A percentile compares a stretch with the other conserved stretches of the same genome.
Evolutionary conservation across 1,140 invertebrate species (phyloP).

Genomic region (Drosophila ficusphila): DNA sequence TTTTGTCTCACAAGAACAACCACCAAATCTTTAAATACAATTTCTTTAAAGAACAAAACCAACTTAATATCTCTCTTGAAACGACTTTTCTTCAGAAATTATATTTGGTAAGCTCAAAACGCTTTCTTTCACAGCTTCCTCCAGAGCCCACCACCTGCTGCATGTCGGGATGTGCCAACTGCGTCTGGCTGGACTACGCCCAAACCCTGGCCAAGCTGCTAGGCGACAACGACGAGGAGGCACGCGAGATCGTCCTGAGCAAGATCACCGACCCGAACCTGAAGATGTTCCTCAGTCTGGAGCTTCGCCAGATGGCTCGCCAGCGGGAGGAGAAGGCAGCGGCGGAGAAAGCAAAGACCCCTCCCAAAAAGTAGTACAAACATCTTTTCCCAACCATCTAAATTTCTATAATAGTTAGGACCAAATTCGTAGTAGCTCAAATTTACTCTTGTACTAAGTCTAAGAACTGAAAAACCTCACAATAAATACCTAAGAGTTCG

Average conservation of each 20-base stretch:
- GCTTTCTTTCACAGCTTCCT: constrained; percentile 80
- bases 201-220: constrained; percentile 90
- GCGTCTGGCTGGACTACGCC: constrained; percentile 97
- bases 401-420: constrained; percentile 24
- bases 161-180: constrained; percentile 96
- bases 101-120: too few relatives aligned
- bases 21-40: too few relatives aligned
- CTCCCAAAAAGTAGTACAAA: constrained; percentile 34
- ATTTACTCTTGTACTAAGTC: constrained; percentile 25
- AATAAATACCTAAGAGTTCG: constrained; percentile 29
- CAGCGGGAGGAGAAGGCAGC: constrained; percentile 28
- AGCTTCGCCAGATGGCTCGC: constrained; percentile 86
- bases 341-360: constrained; percentile 17
- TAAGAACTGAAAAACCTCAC: constrained; percentile 53
- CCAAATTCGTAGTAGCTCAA: constrained; percentile 44
- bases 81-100: too few relatives aligned
- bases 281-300: constrained; percentile 91
- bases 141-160: constrained; percentile 93
- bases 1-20: too few relatives aligned
- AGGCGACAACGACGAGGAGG: constrained; percentile 87
- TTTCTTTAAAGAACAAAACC: too few relatives aligned
- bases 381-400: neutral
- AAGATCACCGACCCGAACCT: constrained; percentile 93
- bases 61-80: too few relatives aligned
- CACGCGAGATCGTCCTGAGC: constrained; percentile 90